These are phyloP conservation scores for Chiroxiphia lanceolata DNA, from an alignment of 2,797 vertebrate species.

Conservation along the genomic window DNA sequence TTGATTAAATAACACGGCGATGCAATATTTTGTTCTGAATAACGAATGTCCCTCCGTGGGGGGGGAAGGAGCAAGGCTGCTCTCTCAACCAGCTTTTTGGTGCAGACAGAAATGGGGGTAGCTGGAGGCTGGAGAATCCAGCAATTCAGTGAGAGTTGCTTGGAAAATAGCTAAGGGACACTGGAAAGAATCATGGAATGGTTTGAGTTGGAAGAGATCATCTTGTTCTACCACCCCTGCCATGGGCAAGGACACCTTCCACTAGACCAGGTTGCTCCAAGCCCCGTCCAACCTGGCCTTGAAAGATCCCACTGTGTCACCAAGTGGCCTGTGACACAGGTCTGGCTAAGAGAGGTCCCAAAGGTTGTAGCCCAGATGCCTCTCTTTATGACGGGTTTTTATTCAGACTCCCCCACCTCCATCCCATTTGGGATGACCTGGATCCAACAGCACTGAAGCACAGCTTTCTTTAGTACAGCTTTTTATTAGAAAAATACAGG, in stretches of 20 bases:
- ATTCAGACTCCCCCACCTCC: background rate
- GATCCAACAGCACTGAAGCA: background rate
- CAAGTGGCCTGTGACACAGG: accelerated
- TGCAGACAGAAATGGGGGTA: background rate
- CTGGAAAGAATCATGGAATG: background rate
- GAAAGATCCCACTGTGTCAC: background rate
- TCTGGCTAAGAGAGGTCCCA: background rate
- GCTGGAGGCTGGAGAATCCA: background rate
- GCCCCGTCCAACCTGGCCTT: background rate
- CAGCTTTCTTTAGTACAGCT: background rate
- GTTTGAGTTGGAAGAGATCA: background rate
- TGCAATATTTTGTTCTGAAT: conserved; percentile 19
- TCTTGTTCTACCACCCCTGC: background rate
- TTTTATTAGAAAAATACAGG: background rate
- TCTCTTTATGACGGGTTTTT: background rate
- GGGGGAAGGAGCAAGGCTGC: background rate
- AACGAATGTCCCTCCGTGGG: background rate
- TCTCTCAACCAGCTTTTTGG: background rate
- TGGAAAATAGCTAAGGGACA: background rate
- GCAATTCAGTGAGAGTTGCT: background rate
- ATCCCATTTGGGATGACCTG: background rate
- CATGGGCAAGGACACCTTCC: background rate
- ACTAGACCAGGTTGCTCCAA: background rate
- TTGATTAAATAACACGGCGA: conserved; percentile 2
- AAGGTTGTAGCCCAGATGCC: accelerated